Conservation (phyloP, 2,797 vertebrate genomes). For the Graptemys geographica region DNA sequence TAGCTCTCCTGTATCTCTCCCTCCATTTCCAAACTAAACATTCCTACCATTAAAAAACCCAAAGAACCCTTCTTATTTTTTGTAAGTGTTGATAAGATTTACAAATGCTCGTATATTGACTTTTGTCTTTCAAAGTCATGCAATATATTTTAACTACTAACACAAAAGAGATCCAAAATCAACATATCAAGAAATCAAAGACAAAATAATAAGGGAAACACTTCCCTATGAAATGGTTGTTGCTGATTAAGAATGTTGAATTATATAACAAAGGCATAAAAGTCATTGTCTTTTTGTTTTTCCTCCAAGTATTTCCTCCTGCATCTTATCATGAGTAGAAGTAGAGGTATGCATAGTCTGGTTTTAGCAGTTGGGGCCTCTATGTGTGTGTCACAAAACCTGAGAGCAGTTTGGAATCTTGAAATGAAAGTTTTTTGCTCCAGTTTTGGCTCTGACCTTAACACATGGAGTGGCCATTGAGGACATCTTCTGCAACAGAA, state of each 20-base stretch:
- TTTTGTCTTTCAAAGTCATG: neutral
- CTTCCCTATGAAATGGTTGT: neutral
- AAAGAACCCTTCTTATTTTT: neutral
- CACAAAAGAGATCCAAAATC: neutral
- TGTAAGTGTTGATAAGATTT: neutral
- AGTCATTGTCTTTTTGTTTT: neutral
- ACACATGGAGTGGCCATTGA: neutral
- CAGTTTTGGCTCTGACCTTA: neutral
- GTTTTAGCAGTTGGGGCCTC: neutral
- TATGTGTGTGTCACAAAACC: fast-evolving
- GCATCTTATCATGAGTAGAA: neutral
- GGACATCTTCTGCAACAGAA: neutral
- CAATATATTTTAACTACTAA: neutral
- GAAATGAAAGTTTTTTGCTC: neutral
- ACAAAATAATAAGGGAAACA: neutral
- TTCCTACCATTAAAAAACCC: neutral
- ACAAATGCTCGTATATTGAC: neutral
- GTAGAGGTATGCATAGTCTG: neutral
- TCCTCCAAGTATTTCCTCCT: neutral
- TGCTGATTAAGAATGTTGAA: neutral
- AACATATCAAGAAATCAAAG: neutral
- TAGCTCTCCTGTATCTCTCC: neutral
- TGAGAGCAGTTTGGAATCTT: fast-evolving
- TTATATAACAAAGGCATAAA: neutral
- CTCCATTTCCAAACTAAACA: neutral